Evolutionary conservation across 1,140 invertebrate species (phyloP).

Genomic region (Hylyphantes graminicola): DNA sequence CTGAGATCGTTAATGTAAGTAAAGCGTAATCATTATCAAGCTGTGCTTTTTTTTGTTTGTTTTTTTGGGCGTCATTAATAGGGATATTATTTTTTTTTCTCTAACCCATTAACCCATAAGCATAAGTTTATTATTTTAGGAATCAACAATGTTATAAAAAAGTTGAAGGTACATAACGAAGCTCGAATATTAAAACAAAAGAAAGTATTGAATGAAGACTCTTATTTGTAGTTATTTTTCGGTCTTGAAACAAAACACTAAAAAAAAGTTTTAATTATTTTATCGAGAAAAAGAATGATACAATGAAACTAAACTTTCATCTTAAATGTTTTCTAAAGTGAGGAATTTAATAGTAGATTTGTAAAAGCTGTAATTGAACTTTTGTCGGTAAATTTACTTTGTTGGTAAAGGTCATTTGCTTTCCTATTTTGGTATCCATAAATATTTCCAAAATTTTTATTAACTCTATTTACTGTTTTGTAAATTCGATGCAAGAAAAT

Average conservation of each 20-base stretch:
- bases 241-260: not conserved
- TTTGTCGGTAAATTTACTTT: too few relatives aligned
- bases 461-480: too few relatives aligned
- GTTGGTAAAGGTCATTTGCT: too few relatives aligned
- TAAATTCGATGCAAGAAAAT: too few relatives aligned
- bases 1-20: conserved; percentile 42
- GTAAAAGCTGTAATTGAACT: too few relatives aligned
- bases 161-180: not conserved
- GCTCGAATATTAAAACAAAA: not conserved
- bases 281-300: conserved; percentile 4
- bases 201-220: not conserved
- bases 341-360: too few relatives aligned
- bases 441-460: too few relatives aligned
- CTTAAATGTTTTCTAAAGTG: too few relatives aligned
- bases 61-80: conserved; percentile 13
- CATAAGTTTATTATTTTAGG: conserved; percentile 38
- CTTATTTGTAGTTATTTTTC: not conserved
- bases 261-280: conserved; percentile 52
- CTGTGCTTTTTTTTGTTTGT: conserved; percentile 12
- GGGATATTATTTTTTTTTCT: conserved; percentile 6
- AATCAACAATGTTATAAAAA: conserved; percentile 22
- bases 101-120: not conserved
- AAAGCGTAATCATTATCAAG: conserved; percentile 42
- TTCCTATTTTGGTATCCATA: too few relatives aligned
- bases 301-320: not conserved